Percentiles rank a stretch among this genome's conserved stretches.
Evolutionary conservation across 2,797 vertebrate species (phyloP).

Genomic region (Gobionotothen gibberifrons): DNA sequence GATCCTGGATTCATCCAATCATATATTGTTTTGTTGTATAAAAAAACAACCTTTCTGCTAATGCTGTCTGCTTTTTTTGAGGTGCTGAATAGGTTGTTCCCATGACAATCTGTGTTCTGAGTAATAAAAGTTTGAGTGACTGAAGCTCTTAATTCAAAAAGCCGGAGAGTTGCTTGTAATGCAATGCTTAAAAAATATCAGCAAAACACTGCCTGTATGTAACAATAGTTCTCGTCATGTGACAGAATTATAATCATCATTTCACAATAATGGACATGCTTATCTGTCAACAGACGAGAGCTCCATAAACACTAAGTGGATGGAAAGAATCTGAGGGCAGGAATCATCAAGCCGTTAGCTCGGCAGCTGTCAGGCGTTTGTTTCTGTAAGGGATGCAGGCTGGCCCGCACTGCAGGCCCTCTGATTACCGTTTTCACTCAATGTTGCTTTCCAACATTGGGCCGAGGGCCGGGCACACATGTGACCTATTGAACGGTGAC

Average conservation of each 20-base stretch:
- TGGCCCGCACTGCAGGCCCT: slow-evolving; percentile 36
- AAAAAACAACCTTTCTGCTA: neutral
- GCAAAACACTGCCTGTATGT: slow-evolving; percentile 17
- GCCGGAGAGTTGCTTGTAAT: neutral
- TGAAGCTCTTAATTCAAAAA: slow-evolving; percentile 6
- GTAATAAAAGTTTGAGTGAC: neutral
- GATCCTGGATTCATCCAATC: neutral
- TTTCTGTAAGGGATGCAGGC: slow-evolving; percentile 64
- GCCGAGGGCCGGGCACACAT: slow-evolving; percentile 66
- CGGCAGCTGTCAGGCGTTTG: slow-evolving; percentile 74
- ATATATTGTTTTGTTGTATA: neutral
- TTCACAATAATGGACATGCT: slow-evolving; percentile 67
- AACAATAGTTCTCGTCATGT: slow-evolving; percentile 57
- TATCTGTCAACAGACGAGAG: slow-evolving; percentile 74
- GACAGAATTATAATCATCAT: slow-evolving; percentile 61
- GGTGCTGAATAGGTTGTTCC: neutral
- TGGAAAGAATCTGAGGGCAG: slow-evolving; percentile 81
- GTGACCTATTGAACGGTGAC: slow-evolving; percentile 83
- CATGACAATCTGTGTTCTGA: neutral
- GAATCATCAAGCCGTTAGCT: slow-evolving; percentile 74
- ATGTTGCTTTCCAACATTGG: slow-evolving; percentile 74
- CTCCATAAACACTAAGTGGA: slow-evolving; percentile 79
- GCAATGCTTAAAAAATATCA: neutral
- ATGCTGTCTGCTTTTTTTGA: slow-evolving; percentile 1
- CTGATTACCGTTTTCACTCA: slow-evolving; percentile 69